A percentile compares a stretch with the other conserved stretches of the same genome.
Evolutionary conservation across 1,140 invertebrate genomes (phyloP).

Genomic region (Luehdorfia chinensis): DNA sequence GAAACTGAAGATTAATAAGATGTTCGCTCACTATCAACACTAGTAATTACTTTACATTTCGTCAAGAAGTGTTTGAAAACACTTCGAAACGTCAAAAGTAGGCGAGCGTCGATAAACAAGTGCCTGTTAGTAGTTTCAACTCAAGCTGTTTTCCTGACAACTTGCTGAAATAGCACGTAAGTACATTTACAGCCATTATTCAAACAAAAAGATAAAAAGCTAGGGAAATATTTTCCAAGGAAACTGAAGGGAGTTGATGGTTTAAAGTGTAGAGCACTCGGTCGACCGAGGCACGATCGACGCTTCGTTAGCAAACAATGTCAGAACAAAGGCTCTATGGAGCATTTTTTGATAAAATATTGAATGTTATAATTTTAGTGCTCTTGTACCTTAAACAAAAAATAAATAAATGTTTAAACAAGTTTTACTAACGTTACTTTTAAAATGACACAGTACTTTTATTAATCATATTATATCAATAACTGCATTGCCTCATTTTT

Average conservation of each 20-base stretch:
- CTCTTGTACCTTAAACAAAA: too few relatives aligned
- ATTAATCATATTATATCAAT: too few relatives aligned
- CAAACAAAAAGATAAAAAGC: conserved; percentile 75
- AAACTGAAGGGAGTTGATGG: conserved; percentile 65
- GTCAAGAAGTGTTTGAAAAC: conserved; percentile 56
- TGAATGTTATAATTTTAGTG: too few relatives aligned
- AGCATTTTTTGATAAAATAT: conserved; percentile 35
- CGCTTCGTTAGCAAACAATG: conserved; percentile 74
- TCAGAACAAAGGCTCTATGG: conserved; percentile 33
- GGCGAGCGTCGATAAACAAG: conserved; percentile 68
- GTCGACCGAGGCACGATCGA: conserved; percentile 41
- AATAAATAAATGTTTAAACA: too few relatives aligned
- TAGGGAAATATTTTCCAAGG: conserved; percentile 71
- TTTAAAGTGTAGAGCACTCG: conserved; percentile 72
- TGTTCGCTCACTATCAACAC: conserved; percentile 31
- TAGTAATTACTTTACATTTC: conserved; percentile 70
- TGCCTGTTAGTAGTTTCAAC: conserved; percentile 63
- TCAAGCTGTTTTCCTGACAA: conserved; percentile 68
- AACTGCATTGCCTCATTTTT: too few relatives aligned
- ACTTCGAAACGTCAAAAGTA: conserved; percentile 62
- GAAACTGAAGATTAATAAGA: conserved; percentile 26
- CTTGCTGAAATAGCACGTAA: conserved; percentile 64
- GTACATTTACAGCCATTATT: conserved; percentile 74
- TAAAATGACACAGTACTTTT: too few relatives aligned
- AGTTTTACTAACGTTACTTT: too few relatives aligned